Percentiles rank a stretch among this genome's conserved stretches.
These are phyloP conservation scores for Musca domestica DNA, from an alignment of 1,140 invertebrate species.

Conservation along the genomic window DNA sequence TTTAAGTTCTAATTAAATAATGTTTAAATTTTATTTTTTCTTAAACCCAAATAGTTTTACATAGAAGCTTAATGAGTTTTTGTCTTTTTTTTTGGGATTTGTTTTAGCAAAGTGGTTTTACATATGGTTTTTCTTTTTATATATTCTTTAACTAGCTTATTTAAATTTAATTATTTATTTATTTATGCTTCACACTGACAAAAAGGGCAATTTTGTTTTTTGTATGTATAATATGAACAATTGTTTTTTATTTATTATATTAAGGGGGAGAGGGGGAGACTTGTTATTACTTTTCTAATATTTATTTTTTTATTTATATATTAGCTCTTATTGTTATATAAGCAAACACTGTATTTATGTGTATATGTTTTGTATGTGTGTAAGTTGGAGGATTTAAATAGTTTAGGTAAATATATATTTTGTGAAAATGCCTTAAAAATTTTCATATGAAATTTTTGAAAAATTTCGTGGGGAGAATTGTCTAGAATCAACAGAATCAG, in stretches of 20 bases:
- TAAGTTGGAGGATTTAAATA: too few species aligned
- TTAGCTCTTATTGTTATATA: neutral
- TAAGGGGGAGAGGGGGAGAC: neutral
- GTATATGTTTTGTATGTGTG: too few species aligned
- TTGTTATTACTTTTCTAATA: too few species aligned
- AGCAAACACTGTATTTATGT: too few species aligned
- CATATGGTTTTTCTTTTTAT: conserved; percentile 2
- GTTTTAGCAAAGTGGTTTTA: conserved; percentile 19
- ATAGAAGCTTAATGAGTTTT: conserved; percentile 18
- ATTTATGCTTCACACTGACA: conserved; percentile 21
- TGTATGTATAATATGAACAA: conserved; percentile 20
- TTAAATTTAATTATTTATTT: conserved; percentile 6
- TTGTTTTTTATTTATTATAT: conserved; percentile 1
- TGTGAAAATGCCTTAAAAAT: too few species aligned
- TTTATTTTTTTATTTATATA: neutral
- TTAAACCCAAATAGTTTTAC: conserved; percentile 16
- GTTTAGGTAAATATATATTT: too few species aligned
- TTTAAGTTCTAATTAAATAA: neutral
- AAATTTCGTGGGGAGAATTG: neutral
- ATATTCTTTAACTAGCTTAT: conserved; percentile 10
- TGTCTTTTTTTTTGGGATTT: neutral
- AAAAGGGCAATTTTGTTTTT: conserved; percentile 17
- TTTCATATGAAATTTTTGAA: neutral
- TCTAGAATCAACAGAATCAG: too few species aligned
- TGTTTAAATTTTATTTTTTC: conserved; percentile 2